Evolutionary conservation across 1,140 invertebrate genomes (phyloP).

Genomic region (Dryas iulia): DNA sequence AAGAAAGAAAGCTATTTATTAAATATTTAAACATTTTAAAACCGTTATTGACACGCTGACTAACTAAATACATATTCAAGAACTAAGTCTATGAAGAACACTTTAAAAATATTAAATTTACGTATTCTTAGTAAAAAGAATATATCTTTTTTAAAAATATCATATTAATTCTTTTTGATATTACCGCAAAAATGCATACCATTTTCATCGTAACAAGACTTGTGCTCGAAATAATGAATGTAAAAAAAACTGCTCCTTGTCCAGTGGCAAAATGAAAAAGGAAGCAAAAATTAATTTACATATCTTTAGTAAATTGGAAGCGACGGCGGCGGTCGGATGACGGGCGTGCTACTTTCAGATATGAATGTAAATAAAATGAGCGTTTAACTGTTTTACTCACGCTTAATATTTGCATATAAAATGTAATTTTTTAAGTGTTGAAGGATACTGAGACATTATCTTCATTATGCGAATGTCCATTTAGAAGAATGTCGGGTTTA

Average conservation of each 20-base stretch:
- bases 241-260: neutral
- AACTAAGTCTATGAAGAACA: no score
- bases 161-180: neutral
- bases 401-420: neutral
- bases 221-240: neutral
- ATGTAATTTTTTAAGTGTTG: neutral
- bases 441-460: neutral
- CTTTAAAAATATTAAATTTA: no score
- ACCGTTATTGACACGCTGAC: no score
- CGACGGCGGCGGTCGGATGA: neutral
- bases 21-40: no score
- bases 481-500: no score
- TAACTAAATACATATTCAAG: no score
- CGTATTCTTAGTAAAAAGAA: no score
- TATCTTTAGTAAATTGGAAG: neutral
- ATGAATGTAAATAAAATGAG: neutral
- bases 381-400: neutral
- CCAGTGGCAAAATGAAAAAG: neutral
- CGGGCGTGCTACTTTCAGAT: neutral
- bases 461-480: neutral
- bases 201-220: neutral
- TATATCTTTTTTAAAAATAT: no score
- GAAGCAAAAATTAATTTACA: neutral
- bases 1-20: no score
- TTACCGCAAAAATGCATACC: neutral